These are phyloP conservation scores for Donacobius atricapilla DNA, from an alignment of 2,113 vertebrate species.

Conservation along the genomic window DNA sequence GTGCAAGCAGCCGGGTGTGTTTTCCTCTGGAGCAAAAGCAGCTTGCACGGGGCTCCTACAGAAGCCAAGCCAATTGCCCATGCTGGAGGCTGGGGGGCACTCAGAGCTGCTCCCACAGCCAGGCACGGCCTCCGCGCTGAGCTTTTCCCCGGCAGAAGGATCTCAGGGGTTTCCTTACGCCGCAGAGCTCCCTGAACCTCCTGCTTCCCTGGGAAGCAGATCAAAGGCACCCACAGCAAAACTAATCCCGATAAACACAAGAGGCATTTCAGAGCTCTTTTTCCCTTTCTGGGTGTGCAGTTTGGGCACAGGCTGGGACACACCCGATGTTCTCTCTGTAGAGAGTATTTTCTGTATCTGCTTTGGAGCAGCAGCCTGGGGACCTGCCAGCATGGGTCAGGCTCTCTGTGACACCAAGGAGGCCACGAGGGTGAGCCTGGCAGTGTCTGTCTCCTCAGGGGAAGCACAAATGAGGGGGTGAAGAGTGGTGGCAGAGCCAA, in stretches of 20 bases:
- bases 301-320: background rate
- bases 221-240: background rate
- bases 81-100: background rate
- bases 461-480: background rate
- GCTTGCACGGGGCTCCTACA: background rate
- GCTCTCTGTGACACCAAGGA: background rate
- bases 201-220: background rate
- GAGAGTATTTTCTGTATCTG: background rate
- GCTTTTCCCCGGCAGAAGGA: background rate
- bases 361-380: background rate
- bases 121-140: background rate
- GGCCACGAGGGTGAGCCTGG: background rate
- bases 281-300: background rate
- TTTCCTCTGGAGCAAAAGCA: background rate
- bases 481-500: background rate
- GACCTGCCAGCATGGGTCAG: too few species aligned
- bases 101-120: background rate
- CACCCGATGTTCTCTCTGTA: background rate
- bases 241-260: background rate
- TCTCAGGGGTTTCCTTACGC: fast-evolving
- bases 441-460: background rate
- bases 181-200: background rate
- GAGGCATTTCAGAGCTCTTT: background rate
- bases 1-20: background rate
- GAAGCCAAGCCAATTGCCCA: background rate